Evolutionary conservation across 2,888 invertebrate species (phyloP).

Genomic region (Calliopum simillimum): DNA sequence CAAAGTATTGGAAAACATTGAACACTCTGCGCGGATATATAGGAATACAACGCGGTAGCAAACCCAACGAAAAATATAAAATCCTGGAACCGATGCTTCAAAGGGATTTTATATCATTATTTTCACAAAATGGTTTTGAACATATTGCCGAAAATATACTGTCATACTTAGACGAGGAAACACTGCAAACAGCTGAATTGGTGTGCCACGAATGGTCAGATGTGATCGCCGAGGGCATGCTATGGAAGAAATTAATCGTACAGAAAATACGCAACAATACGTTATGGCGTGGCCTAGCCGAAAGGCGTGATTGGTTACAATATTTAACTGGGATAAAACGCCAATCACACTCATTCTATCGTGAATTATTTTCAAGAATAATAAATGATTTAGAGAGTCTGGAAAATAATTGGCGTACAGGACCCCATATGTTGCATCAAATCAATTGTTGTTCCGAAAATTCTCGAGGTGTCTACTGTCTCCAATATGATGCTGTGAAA

Average conservation of each 20-base stretch:
- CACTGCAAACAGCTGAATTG: constrained; percentile 93
- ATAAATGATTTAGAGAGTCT: constrained; percentile 90
- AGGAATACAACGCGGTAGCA: too few relatives aligned
- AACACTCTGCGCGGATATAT: too few relatives aligned
- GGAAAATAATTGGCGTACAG: constrained; percentile 98
- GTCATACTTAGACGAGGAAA: constrained; percentile 95
- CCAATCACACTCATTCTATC: constrained; percentile 94
- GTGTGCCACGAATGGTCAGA: constrained; percentile 98
- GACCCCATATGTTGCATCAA: constrained; percentile 92
- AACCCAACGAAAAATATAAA: too few relatives aligned
- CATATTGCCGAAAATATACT: constrained; percentile 98
- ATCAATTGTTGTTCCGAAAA: constrained; percentile 99
- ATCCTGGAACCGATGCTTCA: too few relatives aligned
- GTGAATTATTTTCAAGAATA: constrained; percentile 95
- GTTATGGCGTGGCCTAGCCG: constrained; percentile 96
- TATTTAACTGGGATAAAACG: constrained; percentile 93
- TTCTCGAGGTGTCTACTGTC: constrained; percentile 99
- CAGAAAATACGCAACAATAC: constrained; percentile 97
- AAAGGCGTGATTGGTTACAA: constrained; percentile 96
- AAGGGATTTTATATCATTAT: too few relatives aligned
- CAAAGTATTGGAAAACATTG: too few relatives aligned
- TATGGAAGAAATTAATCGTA: constrained; percentile 99
- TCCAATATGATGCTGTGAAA: constrained; percentile 99
- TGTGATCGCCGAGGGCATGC: constrained; percentile 96
- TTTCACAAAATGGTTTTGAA: constrained; percentile 96